Conservation (phyloP, 2,113 vertebrate species). For the Coptodon rendalli region DNA sequence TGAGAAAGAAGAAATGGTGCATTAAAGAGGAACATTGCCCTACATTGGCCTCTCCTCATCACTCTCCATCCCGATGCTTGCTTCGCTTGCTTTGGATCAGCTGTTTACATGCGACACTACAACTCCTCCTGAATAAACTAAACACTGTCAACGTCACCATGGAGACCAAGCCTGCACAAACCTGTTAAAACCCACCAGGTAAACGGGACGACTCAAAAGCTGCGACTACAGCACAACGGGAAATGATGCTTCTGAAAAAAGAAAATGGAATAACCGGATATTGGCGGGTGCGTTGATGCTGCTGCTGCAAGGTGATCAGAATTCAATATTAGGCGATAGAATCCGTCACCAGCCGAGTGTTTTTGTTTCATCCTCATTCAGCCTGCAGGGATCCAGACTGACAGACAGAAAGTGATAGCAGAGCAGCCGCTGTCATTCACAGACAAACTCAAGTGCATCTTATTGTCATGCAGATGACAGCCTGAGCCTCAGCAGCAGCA, state of each 20-base stretch:
- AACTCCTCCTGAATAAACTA: neutral
- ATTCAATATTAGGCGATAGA: neutral
- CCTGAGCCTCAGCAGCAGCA: constrained; percentile 5
- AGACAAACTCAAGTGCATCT: constrained; percentile 8
- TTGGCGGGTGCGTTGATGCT: neutral
- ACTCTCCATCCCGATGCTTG: neutral
- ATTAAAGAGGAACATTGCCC: neutral
- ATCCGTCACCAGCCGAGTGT: neutral
- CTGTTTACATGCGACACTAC: constrained; percentile 4
- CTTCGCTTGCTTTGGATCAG: neutral
- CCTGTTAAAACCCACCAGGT: neutral
- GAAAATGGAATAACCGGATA: neutral
- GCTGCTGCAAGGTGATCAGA: neutral
- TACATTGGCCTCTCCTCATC: neutral
- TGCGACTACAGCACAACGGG: neutral
- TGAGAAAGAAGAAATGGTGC: neutral
- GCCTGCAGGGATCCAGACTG: constrained; percentile 21
- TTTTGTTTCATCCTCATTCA: neutral
- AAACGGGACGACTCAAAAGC: neutral
- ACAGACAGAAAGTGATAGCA: constrained; percentile 16
- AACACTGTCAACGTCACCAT: neutral
- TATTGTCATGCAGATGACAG: constrained; percentile 33
- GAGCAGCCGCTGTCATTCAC: constrained; percentile 25
- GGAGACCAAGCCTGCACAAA: neutral
- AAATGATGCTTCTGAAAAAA: neutral